Conservation (phyloP, 1,140 invertebrate genomes). For the Papilio polyxenes region DNA sequence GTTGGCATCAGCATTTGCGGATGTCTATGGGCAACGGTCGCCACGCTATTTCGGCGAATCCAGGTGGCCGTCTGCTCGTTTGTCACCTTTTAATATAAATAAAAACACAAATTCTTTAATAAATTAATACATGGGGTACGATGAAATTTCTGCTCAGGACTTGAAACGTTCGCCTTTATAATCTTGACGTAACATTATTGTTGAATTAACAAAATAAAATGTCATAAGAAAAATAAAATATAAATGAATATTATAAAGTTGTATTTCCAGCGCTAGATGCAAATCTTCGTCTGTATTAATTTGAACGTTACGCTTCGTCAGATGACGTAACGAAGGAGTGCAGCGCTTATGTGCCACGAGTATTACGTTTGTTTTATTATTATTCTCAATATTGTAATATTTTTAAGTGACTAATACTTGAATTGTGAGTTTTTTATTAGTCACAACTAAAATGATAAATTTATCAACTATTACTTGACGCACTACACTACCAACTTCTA, state of each 20-base stretch:
- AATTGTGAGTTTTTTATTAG: neutral
- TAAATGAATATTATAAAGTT: neutral
- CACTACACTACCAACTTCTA: neutral
- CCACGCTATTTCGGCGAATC: no score
- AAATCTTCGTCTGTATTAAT: conserved; percentile 31
- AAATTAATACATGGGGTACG: no score
- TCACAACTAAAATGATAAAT: neutral
- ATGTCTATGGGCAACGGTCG: no score
- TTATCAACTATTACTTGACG: neutral
- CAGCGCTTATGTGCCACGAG: neutral
- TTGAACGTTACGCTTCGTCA: conserved; percentile 33
- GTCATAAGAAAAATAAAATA: no score
- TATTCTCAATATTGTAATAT: conserved; percentile 10
- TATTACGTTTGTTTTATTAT: neutral
- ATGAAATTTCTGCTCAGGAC: no score
- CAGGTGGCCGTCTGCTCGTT: no score
- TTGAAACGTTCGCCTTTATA: no score
- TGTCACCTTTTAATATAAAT: no score
- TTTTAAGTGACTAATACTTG: neutral
- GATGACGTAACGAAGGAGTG: conserved; percentile 24
- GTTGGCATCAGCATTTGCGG: no score
- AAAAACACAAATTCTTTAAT: no score
- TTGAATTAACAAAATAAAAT: no score
- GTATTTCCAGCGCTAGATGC: neutral
- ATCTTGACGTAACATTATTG: no score